These are phyloP conservation scores for Synaphobranchus kaupii DNA, from an alignment of 2,797 vertebrate genomes.

Conservation along the genomic window DNA sequence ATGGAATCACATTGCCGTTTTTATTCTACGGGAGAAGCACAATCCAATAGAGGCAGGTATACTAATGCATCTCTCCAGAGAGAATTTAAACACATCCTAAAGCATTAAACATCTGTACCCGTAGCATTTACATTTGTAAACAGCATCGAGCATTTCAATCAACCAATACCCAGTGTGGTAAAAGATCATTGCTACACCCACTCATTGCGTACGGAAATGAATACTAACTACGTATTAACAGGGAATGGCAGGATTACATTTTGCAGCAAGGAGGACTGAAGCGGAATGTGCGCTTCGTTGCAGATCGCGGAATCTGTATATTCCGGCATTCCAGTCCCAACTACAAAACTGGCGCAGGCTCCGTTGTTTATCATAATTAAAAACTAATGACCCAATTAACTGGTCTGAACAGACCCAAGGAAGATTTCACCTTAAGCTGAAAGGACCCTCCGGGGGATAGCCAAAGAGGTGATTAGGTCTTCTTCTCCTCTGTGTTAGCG, in stretches of 20 bases:
- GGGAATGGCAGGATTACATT: neutral
- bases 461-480: neutral
- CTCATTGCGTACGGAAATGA: neutral
- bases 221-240: neutral
- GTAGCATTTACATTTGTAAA: neutral
- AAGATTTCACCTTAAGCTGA: neutral
- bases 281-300: no score
- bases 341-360: neutral
- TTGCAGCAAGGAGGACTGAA: neutral
- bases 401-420: neutral
- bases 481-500: neutral
- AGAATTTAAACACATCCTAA: neutral
- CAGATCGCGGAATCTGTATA: neutral
- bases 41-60: neutral
- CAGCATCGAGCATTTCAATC: neutral
- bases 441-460: neutral
- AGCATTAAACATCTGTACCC: neutral
- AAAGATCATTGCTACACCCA: neutral
- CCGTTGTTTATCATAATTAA: neutral
- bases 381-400: conserved; percentile 1
- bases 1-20: neutral
- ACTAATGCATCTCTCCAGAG: neutral
- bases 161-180: neutral
- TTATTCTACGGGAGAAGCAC: neutral
- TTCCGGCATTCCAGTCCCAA: neutral